Conservation (phyloP, 2,113 vertebrate genomes). For the Sturnus vulgaris region DNA sequence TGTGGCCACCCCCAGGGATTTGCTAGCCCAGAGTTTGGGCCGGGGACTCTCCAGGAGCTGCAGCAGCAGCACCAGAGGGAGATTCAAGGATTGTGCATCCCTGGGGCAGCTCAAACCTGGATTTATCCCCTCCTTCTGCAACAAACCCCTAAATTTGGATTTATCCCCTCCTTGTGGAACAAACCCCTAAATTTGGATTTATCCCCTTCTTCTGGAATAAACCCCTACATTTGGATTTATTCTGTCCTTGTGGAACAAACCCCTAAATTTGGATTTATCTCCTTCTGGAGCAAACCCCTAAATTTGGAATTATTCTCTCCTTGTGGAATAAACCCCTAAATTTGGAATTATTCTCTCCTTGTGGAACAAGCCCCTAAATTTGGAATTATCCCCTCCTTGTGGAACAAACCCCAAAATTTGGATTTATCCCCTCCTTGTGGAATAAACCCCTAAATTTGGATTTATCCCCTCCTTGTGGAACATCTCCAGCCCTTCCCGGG, state of each 20-base stretch:
- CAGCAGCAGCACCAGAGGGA: neutral
- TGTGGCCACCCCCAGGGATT: neutral
- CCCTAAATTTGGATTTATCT: neutral
- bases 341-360: too few species aligned
- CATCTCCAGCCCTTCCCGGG: neutral
- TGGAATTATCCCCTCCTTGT: too few species aligned
- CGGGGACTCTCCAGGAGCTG: fast-evolving
- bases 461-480: neutral
- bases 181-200: neutral
- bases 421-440: too few species aligned
- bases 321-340: too few species aligned
- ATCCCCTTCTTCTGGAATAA: neutral
- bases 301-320: too few species aligned
- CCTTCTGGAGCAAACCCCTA: neutral
- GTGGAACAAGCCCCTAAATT: too few species aligned
- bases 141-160: neutral
- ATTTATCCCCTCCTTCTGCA: neutral
- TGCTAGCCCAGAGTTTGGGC: neutral
- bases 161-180: too few species aligned
- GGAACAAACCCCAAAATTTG: too few species aligned
- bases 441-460: too few species aligned
- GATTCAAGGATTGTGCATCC: fast-evolving
- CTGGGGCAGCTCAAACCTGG: neutral
- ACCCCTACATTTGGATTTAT: neutral
- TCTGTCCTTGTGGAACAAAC: neutral